Evolutionary conservation across 2,888 invertebrate genomes (phyloP), one percentile per base, ranked within the genome.

Genomic region (Nasonovia ribisnigri): DNA sequence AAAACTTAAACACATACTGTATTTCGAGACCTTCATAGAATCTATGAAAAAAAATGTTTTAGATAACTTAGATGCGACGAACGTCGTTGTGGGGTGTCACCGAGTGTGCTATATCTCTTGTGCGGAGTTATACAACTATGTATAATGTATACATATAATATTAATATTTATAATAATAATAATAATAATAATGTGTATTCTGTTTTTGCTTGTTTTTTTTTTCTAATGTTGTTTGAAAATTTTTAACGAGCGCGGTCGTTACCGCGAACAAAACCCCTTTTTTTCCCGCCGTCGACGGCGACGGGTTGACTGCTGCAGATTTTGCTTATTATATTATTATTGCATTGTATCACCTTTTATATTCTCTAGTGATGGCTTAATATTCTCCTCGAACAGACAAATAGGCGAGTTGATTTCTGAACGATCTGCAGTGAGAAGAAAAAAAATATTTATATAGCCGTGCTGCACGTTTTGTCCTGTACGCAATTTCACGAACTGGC

Each of bases 181-280:
- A 20, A 77, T 36, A 77, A 36, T 20, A 77, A 20, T 20, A 77
- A 57, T 36, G 36, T 36, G 77, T 36, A 20, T 36, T 77, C 48
- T 51, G 46, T 60, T 46, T 84, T 84, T 29, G 2, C 54, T n/a
- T 60, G 57, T 46, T 67, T 67, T 46, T 24, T 46, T 89, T 90
- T 46, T 36, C 46, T 46, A 36, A 77, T 60, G 87, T 20, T 60
- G 57, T 60, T 57, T 84, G 89, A 57, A 54, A 48, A 90, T 93
- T 86, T 93, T 93, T 93, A 93, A 93, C 93, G 93, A 93, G 93
- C 90, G 42, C 8, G 43, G 54, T 93, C 93, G 93, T 93, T 93
- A 93, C 84, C n/a, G 54, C 60, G 57, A 93, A 90, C 54, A 90
- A 93, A 89, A 90, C 43, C 5, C 36, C 36, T 46, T 42, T 88